Base-by-base conservation (phyloP, 2,797 vertebrate species). In the Rhodeus uyekii region DNA sequence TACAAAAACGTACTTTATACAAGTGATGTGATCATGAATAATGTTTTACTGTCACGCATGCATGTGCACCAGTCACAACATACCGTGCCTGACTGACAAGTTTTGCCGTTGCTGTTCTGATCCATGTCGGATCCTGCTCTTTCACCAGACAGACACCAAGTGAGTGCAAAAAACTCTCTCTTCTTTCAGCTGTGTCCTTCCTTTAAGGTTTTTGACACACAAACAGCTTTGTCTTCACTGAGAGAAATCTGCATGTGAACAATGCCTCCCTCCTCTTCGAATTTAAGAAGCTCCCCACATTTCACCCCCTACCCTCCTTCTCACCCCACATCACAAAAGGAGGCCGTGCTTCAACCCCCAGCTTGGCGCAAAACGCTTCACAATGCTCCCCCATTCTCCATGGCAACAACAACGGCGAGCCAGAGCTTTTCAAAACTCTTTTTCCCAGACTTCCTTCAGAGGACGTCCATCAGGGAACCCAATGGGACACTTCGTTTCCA, bases 181-280 rank as follows among this genome's bases (percentile, higher is more conserved):
- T 77, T 78, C 81, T 84, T 82, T 83, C 78, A 72, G 60, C 73
- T 38, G 73, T 71, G 67, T 76, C 65, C 63, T 82, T 85, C 78
- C 81, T 83, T 83, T 10, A 80, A 85, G 77, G 82, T 83, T 73
- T n/a, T 77, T 80, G 50, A 82, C 83, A 85, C 86, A 89, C 87
- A 89, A 89, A 87, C 87, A 86, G 81, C 83, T 87, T 84, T 85
- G 83, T 88, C 71, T 86, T 81, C 80, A 71, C 44, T 84, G 84
- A 87, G 79, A 72, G 79, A 88, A 90, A 89, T 90, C 87, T 89
- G 80, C 88, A 89, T 89, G 81, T 39, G 81, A 69, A 90, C 89
- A 90, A 90, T 87, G 86, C 72, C 78, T 76, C 58, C 36, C 76
- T 77, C 78, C 84, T 69, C 72, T 78, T 75, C 34, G 24, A 39